Base-by-base conservation (phyloP, 2,888 invertebrate species). In the Sipha maydis region DNA sequence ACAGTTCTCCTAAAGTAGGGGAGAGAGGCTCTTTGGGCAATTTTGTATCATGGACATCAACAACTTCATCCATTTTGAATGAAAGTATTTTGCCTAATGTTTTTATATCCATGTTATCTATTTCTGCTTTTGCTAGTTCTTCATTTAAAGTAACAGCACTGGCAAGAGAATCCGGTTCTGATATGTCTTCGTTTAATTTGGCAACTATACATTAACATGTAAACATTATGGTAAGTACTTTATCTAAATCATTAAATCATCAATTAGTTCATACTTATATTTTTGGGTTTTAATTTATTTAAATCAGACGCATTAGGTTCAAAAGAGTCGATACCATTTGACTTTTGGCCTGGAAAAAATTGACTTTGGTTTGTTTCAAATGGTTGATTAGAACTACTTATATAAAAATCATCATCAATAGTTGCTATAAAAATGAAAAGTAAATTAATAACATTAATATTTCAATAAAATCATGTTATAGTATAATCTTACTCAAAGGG, bases 311-410 rank as follows among this genome's bases (percentile, higher is more conserved):
- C 89, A 31, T 61, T 75, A 34, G 89, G 78, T 76, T 89, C 89
- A 83, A 90, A 89, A 71, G 77, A 83, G 25, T 56, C 89, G 41
- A 86, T 14, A 71, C 83, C 25, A 31, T 61, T 76, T 67, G 88
- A 67, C 5, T 67, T 83, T 61, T 89, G 80, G 31, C 90, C 90
- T 0, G 90, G 90, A 83, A 90, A 90, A 89, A 90, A 90, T 78
- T 90, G 90, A 85, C 90, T 90, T 31, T 89, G 89, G 34, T 89
- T 90, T 17, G 83, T 91, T 91, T 95, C 95, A 92, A 95, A 95
- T n/a, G 95, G 95, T 88, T 94, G 93, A 90, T 94, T 94, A 61
- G 95, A 95, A 89, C 95, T 95, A 90, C 95, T 95, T 90, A 95
- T 95, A 92, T 94, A 95, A 92, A 96, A 95, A 91, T 95, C 95